Percentiles rank a stretch among this genome's conserved stretches.
phyloP scores from a whole-genome alignment of 2,797 vertebrate genomes.

The Mus minutoides region DNA sequence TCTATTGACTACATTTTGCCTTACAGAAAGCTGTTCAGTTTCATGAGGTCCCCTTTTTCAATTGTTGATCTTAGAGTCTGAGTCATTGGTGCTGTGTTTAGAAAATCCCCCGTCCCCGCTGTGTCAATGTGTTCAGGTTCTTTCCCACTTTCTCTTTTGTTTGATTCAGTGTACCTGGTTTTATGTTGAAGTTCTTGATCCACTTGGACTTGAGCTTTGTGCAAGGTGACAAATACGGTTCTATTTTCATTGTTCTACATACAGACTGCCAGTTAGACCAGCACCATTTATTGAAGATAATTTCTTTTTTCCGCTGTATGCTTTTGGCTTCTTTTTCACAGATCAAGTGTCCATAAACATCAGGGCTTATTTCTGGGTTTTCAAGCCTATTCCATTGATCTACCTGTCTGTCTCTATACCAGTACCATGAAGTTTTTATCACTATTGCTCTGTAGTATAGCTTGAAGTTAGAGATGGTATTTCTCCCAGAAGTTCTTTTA shows the following conservation, averaged over 20 bases:
- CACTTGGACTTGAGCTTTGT: not conserved
- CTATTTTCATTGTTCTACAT: not conserved
- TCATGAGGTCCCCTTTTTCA: not conserved
- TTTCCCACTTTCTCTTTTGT: not conserved
- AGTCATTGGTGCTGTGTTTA: not conserved
- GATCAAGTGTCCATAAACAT: not conserved
- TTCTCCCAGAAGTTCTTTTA: not conserved
- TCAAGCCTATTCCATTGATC: too few species aligned
- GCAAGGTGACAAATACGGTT: not conserved
- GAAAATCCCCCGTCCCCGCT: not conserved
- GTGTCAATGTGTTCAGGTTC: not conserved
- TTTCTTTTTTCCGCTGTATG: not conserved
- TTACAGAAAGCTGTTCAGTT: too few species aligned
- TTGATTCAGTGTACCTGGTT: too few species aligned
- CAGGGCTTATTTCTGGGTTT: too few species aligned
- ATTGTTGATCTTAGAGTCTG: not conserved
- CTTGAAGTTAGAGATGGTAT: not conserved
- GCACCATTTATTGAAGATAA: not conserved
- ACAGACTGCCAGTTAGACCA: not conserved
- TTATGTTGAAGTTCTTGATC: not conserved
- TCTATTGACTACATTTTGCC: too few species aligned
- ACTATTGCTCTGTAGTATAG: not conserved
- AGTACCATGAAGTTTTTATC: too few species aligned
- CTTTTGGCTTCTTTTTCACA: not conserved
- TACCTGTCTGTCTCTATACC: too few species aligned